Conservation (phyloP, 2,797 vertebrate species). For the Orientallactaga sibirica region DNA sequence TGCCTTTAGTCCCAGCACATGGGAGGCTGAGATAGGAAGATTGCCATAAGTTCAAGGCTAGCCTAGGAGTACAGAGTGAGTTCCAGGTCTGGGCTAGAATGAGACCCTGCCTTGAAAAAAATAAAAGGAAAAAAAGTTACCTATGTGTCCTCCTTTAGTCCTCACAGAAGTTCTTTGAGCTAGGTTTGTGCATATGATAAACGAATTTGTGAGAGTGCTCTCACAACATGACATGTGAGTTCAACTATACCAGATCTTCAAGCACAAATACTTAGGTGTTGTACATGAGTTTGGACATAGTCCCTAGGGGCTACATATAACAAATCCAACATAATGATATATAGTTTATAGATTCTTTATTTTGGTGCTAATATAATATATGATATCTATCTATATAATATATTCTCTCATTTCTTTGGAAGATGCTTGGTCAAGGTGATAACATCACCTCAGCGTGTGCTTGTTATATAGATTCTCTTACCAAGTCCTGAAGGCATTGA, state of each 20-base stretch:
- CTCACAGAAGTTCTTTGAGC: background rate
- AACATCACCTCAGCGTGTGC: background rate
- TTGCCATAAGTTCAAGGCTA: no score
- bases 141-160: background rate
- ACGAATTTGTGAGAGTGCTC: background rate
- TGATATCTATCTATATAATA: background rate
- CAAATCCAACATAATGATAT: no score
- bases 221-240: background rate
- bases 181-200: background rate
- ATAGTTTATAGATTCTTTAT: no score
- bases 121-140: background rate
- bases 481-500: background rate
- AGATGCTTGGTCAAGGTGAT: background rate
- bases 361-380: no score
- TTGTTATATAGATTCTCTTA: constrained; percentile 21
- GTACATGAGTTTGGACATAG: background rate
- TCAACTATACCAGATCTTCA: constrained; percentile 28
- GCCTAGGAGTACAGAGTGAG: no score
- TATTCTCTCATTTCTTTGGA: background rate
- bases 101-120: no score
- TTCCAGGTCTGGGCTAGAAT: no score
- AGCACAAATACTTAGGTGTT: background rate
- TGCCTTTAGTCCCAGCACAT: no score
- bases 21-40: no score
- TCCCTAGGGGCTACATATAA: background rate